Conservation (phyloP, 2,797 vertebrate species). For the Potorous gilbertii region DNA sequence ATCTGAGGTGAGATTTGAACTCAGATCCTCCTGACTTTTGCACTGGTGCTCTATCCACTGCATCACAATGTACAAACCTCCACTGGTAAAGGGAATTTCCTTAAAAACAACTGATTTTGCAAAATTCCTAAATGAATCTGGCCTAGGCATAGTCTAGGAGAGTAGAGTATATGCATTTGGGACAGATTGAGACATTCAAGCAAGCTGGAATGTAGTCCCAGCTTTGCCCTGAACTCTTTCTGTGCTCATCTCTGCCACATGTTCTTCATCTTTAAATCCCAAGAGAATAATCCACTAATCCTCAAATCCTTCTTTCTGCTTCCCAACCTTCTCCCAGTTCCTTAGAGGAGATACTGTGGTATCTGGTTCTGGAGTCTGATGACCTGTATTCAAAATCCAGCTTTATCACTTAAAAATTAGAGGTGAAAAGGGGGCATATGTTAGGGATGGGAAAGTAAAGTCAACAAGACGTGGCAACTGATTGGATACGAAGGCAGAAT, state of each 20-base stretch:
- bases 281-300: background rate
- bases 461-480: background rate
- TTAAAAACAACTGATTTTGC: background rate
- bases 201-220: background rate
- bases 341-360: background rate
- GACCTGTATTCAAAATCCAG: background rate
- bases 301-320: background rate
- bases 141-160: background rate
- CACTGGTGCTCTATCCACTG: too few relatives aligned
- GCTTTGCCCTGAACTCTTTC: background rate
- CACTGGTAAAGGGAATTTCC: too few relatives aligned
- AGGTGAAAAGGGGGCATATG: background rate
- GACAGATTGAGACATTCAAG: background rate
- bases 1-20: too few relatives aligned
- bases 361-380: background rate
- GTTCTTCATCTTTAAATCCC: background rate
- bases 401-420: background rate
- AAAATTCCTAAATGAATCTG: background rate
- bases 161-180: background rate
- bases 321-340: background rate
- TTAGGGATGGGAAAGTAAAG: background rate
- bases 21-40: too few relatives aligned
- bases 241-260: background rate
- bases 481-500: background rate
- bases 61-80: too few relatives aligned